These are phyloP conservation scores for Cataglyphis hispanica DNA, from an alignment of 1,140 invertebrate species.

Conservation along the genomic window DNA sequence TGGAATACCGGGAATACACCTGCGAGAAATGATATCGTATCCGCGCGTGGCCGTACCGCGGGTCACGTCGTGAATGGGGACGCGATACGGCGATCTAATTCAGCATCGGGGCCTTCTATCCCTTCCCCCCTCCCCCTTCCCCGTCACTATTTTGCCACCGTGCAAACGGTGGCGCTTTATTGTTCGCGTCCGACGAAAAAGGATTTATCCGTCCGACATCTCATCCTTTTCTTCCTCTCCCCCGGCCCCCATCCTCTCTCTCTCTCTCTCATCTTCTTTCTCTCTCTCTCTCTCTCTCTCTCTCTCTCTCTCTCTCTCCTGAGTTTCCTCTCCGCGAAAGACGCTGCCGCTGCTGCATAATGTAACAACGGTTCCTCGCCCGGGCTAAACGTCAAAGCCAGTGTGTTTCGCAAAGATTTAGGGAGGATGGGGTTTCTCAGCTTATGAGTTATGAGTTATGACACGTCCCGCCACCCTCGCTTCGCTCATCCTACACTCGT, in stretches of 20 bases:
- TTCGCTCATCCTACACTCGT: constrained; percentile 53
- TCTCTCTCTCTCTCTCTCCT: constrained; percentile 40
- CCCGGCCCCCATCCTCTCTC: too few species aligned
- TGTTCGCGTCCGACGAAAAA: constrained; percentile 76
- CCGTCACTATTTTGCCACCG: constrained; percentile 46
- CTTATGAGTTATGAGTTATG: constrained; percentile 79
- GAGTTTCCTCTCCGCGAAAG: constrained; percentile 57
- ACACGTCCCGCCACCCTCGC: constrained; percentile 64
- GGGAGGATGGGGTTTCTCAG: constrained; percentile 74
- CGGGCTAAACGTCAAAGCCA: constrained; percentile 80
- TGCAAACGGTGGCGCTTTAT: constrained; percentile 63
- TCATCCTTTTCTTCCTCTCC: constrained; percentile 29
- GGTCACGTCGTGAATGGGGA: constrained; percentile 66
- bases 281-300: neutral
- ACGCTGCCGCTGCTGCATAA: constrained; percentile 73
- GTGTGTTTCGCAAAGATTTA: constrained; percentile 79
- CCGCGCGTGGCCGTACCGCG: constrained; percentile 68
- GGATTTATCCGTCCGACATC: constrained; percentile 76
- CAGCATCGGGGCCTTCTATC: constrained; percentile 48
- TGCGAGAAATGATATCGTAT: constrained; percentile 73
- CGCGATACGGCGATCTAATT: constrained; percentile 69
- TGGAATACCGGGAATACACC: constrained; percentile 54
- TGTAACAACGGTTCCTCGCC: constrained; percentile 78
- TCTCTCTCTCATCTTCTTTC: neutral
- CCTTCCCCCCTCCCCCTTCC: constrained; percentile 9